A percentile compares a stretch with the other conserved stretches of the same genome.
Evolutionary conservation across 2,113 vertebrate genomes (phyloP).

Genomic region (Chionis minor): DNA sequence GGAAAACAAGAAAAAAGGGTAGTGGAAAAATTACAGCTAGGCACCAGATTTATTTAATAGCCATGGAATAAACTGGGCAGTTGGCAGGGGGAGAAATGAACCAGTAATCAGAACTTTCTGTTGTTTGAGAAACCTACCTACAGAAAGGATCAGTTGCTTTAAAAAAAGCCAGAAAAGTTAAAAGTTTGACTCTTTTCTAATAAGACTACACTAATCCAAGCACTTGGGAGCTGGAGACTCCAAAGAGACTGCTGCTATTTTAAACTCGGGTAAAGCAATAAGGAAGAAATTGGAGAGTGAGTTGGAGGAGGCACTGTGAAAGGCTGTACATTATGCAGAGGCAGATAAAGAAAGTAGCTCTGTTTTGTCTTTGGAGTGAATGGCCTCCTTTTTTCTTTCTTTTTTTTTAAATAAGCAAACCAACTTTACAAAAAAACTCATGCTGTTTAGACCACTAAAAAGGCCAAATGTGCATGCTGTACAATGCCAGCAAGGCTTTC

Average conservation of each 20-base stretch:
- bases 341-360: not conserved
- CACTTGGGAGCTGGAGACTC: not conserved
- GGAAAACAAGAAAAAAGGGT: not conserved
- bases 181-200: not conserved
- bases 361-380: not conserved
- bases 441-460: not conserved
- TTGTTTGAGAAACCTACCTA: not conserved
- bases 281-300: not conserved
- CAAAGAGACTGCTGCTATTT: not conserved
- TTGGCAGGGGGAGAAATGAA: fast-evolving
- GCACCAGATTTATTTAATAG: not conserved
- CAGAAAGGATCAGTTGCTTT: not conserved
- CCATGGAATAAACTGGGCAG: not conserved
- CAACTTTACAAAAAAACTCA: not conserved
- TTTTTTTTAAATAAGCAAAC: not conserved
- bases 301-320: not conserved
- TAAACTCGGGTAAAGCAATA: not conserved
- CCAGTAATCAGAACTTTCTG: not conserved
- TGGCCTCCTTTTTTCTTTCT: no score
- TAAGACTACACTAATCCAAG: not conserved
- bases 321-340: not conserved
- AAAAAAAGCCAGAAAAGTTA: not conserved
- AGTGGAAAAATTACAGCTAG: not conserved
- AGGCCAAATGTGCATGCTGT: not conserved
- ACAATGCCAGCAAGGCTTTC: not conserved